These are phyloP conservation scores for Phoenicopterus ruber DNA, from an alignment of 2,113 vertebrate species.

Conservation along the genomic window DNA sequence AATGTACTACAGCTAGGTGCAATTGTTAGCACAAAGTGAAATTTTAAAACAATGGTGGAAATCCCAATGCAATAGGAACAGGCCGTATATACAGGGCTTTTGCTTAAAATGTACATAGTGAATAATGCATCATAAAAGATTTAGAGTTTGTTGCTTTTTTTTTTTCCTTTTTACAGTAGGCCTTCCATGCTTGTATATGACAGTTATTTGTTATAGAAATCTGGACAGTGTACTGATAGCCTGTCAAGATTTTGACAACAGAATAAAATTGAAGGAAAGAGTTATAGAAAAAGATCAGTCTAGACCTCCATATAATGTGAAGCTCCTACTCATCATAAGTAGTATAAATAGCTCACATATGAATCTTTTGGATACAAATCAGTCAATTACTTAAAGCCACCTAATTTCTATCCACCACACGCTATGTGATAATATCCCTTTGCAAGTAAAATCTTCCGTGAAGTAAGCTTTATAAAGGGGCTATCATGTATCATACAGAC, in stretches of 20 bases:
- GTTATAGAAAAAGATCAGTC: not conserved
- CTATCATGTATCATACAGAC: not conserved
- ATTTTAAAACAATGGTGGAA: not conserved
- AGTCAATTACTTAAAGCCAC: not conserved
- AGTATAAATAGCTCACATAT: not conserved
- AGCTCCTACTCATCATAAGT: not conserved
- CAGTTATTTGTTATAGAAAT: not conserved
- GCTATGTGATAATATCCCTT: not conserved
- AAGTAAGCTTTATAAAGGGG: not conserved
- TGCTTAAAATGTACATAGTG: not conserved
- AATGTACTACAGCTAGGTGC: not conserved
- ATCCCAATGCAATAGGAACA: not conserved
- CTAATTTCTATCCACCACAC: not conserved
- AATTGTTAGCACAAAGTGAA: slow-evolving; percentile 21
- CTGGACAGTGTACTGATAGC: not conserved
- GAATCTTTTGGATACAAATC: not conserved
- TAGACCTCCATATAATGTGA: not conserved
- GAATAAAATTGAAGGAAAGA: not conserved
- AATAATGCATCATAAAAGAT: slow-evolving; percentile 7
- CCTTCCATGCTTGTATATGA: not conserved
- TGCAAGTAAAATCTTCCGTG: not conserved
- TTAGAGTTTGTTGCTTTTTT: not conserved
- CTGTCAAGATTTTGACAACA: not conserved
- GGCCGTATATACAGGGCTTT: not conserved
- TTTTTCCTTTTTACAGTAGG: not conserved